phyloP scores from a whole-genome alignment of 2,797 vertebrate species.

The Synaphobranchus kaupii region DNA sequence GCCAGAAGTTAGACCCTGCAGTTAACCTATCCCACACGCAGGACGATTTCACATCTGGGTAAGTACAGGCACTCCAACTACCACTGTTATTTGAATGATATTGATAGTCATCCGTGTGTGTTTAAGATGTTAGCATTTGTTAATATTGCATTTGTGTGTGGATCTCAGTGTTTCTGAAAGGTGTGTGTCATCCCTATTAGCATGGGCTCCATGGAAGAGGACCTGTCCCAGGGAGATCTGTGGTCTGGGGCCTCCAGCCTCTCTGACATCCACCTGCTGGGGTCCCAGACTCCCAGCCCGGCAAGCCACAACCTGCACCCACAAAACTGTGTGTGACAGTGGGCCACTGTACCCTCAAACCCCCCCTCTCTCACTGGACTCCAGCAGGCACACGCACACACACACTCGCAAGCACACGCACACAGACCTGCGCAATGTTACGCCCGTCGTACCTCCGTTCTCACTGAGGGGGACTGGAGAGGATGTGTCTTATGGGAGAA shows the following conservation, averaged over 20 bases:
- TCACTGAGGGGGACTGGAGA: background rate
- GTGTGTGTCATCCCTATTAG: background rate
- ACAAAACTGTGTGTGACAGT: conserved; percentile 46
- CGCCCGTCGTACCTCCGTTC: background rate
- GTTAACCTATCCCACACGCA: conserved; percentile 23
- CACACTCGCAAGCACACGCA: background rate
- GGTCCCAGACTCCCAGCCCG: conserved; percentile 19
- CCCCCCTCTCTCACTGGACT: conserved; percentile 3
- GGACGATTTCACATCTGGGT: conserved; percentile 46
- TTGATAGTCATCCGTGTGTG: background rate
- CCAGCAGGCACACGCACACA: background rate
- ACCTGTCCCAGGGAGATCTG: background rate
- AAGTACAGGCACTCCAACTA: background rate
- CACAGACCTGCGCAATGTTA: background rate
- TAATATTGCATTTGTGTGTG: background rate
- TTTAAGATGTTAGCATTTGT: background rate
- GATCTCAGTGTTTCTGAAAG: background rate
- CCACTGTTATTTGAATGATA: too few relatives aligned
- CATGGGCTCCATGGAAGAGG: background rate
- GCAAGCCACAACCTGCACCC: conserved; percentile 37
- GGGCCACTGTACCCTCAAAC: background rate
- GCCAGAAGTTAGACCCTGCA: conserved; percentile 33
- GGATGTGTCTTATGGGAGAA: background rate
- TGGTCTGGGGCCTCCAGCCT: conserved; percentile 50
- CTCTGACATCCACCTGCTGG: conserved; percentile 39